These are phyloP conservation scores for Hepsetus odoe DNA, from an alignment of 2,113 vertebrate species.

Conservation along the genomic window DNA sequence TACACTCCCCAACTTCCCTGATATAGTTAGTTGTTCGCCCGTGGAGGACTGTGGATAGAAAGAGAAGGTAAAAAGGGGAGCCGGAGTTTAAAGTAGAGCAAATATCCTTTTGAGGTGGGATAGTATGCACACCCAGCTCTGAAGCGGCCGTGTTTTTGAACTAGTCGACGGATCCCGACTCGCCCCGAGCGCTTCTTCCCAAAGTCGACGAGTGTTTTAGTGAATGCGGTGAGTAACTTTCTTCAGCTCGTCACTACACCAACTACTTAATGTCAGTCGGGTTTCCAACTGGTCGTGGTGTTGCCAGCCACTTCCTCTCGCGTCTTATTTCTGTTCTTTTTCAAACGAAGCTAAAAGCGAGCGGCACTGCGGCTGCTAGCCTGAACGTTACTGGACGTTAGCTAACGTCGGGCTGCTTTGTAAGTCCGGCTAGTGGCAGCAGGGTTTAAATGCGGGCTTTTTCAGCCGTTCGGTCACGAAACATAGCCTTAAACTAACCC, in stretches of 20 bases:
- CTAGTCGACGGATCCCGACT: background rate
- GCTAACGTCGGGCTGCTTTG: background rate
- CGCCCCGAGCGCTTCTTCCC: background rate
- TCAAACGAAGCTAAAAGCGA: no score
- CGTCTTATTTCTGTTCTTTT: background rate
- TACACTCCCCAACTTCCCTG: constrained; percentile 47
- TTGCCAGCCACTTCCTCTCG: background rate
- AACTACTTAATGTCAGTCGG: background rate
- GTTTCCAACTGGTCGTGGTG: background rate
- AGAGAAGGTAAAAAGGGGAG: background rate
- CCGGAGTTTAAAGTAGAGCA: background rate
- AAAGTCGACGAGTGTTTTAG: constrained; percentile 28
- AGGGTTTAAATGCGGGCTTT: background rate
- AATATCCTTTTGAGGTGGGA: background rate
- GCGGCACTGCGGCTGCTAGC: no score
- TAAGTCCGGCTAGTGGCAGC: background rate
- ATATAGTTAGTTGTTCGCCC: constrained; percentile 14
- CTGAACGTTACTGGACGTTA: background rate
- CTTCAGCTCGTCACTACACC: background rate
- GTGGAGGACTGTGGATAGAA: background rate
- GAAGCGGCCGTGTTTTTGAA: background rate
- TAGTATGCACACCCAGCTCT: background rate
- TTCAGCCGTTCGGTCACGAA: no score
- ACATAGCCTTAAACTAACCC: no score
- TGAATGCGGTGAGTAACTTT: constrained; percentile 48